phyloP scores from a whole-genome alignment of 2,888 invertebrate species.

The Sinohyriopsis cumingii region DNA sequence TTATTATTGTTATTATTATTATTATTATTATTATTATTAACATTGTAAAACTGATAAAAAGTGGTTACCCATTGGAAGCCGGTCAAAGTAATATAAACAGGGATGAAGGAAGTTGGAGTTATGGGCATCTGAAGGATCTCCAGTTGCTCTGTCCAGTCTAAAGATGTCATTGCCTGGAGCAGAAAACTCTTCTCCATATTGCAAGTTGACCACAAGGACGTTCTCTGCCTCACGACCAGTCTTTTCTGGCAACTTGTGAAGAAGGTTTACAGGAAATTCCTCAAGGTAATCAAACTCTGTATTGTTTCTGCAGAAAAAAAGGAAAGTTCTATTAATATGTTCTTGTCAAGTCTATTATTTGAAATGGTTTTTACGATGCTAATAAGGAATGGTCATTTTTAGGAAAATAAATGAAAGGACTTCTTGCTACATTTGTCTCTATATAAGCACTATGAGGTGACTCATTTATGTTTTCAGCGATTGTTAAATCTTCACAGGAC shows the following conservation, averaged over 20 bases:
- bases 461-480: too few relatives aligned
- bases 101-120: slow-evolving; percentile 74
- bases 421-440: too few relatives aligned
- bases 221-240: slow-evolving; percentile 63
- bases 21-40: too few relatives aligned
- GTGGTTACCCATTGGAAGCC: slow-evolving; percentile 68
- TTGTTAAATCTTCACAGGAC: too few relatives aligned
- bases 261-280: slow-evolving; percentile 71
- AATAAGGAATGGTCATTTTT: too few relatives aligned
- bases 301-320: slow-evolving; percentile 42
- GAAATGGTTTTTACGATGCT: too few relatives aligned
- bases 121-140: slow-evolving; percentile 70
- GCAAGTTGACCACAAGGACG: slow-evolving; percentile 68
- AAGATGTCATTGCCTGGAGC: slow-evolving; percentile 72
- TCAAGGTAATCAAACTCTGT: slow-evolving; percentile 65
- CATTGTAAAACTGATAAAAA: not conserved
- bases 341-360: too few relatives aligned
- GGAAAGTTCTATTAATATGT: not conserved
- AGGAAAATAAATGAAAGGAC: too few relatives aligned
- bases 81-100: slow-evolving; percentile 72
- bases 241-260: slow-evolving; percentile 62
- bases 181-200: slow-evolving; percentile 73
- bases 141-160: slow-evolving; percentile 69
- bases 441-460: too few relatives aligned
- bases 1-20: too few relatives aligned